These are phyloP conservation scores for Eleginops maclovinus DNA, from an alignment of 2,113 vertebrate genomes.

Conservation along the genomic window DNA sequence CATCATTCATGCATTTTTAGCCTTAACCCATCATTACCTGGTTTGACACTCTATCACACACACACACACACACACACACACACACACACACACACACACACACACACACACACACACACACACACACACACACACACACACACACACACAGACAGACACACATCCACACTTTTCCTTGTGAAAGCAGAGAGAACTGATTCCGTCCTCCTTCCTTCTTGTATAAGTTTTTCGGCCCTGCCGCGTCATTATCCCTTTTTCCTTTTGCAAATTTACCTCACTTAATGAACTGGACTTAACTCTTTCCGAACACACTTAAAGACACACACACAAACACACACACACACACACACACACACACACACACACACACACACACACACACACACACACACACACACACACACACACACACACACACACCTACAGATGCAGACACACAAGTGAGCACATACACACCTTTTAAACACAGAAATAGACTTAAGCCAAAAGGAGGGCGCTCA, in stretches of 20 bases:
- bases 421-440: constrained; percentile 25
- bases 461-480: constrained; percentile 40
- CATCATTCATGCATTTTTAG: constrained; percentile 6
- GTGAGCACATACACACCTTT: constrained; percentile 22
- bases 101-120: background rate
- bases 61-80: background rate
- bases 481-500: constrained; percentile 29
- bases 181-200: background rate
- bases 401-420: constrained; percentile 22
- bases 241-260: background rate
- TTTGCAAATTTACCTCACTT: constrained; percentile 34
- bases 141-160: background rate
- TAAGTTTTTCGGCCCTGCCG: background rate
- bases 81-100: background rate
- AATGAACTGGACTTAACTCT: constrained; percentile 31
- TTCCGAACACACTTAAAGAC: constrained; percentile 12
- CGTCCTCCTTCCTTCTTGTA: constrained; percentile 8
- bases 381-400: constrained; percentile 16
- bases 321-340: constrained; percentile 1
- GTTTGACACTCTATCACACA: background rate
- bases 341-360: constrained; percentile 27
- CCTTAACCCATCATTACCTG: background rate
- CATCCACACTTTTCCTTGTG: constrained; percentile 2
- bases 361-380: constrained; percentile 2
- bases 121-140: background rate